Evolutionary conservation across 1,140 invertebrate genomes (phyloP), one percentile per base, ranked within the genome.

Genomic region (Drosophila orosa): DNA sequence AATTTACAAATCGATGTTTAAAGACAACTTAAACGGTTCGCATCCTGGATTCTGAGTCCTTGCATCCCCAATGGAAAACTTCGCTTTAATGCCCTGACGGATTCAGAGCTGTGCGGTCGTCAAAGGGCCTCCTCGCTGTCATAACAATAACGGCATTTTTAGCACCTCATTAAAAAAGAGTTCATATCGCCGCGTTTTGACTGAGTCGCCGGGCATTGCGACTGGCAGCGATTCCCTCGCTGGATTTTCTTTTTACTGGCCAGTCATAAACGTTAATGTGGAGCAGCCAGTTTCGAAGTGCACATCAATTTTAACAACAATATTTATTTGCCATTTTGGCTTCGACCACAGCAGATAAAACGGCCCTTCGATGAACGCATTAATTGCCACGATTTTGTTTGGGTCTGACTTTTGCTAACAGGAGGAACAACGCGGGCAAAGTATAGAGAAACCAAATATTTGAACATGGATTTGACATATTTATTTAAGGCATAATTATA

Each of bases 1-100:
- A 90, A 90, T 90, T 90, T 90, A 90, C 85, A 90, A 90, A 90
- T 90, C 85, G 85, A 90, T 90, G 78, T 90, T 90, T 90, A 90
- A 87, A 87, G 81, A 76, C 57, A 61, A 57, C 57, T 82, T 76
- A 67, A 82, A 48, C 65, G 65, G 35, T 59, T 27, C 27, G 15
- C 44, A 19, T 25, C n/a, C 42, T n/a, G 45, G 25, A 17, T 12
- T 7, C 60, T 9, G 42, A 13, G 55, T 59, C 52, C 60, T 17
- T 22, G 31, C 31, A 35, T 35, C 22, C 27, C 19, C 3, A 1
- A 58, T 19, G 13, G 22, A 74, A 80, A 87, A 27, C 74, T 85
- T 84, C 29, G 58, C 68, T 80, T 89, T 78, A 89, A 89, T 73
- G 74, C 73, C 67, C 75, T 67, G 83, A 22, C 66, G 52, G 45